phyloP scores from a whole-genome alignment of 1,140 invertebrate genomes.

The Nixonia krombeini region DNA sequence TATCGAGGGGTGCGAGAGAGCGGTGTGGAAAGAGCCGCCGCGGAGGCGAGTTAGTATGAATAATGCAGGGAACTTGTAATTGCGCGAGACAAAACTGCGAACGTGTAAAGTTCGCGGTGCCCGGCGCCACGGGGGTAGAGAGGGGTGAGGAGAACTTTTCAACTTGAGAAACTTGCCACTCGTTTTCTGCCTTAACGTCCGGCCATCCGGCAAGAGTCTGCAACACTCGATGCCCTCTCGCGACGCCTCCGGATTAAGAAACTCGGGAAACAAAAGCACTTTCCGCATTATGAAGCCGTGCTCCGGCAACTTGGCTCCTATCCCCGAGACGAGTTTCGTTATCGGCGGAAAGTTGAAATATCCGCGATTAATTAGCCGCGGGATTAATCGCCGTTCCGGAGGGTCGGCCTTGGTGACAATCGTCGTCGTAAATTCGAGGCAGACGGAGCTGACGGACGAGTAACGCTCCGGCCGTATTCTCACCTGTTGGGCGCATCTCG shows the following conservation, averaged over 20 bases:
- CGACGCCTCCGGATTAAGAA: background rate
- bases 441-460: too few relatives aligned
- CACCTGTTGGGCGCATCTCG: too few relatives aligned
- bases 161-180: constrained; percentile 57
- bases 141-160: constrained; percentile 48
- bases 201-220: constrained; percentile 25
- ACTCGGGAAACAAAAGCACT: constrained; percentile 26
- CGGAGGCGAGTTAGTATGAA: constrained; percentile 62
- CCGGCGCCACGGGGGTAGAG: too few relatives aligned
- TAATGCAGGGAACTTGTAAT: constrained; percentile 70
- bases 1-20: background rate
- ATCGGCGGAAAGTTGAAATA: too few relatives aligned
- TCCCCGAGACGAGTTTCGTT: too few relatives aligned
- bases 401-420: too few relatives aligned
- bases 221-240: constrained; percentile 7
- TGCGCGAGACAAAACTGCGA: constrained; percentile 66
- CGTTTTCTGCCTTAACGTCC: constrained; percentile 31
- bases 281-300: constrained; percentile 16
- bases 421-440: too few relatives aligned
- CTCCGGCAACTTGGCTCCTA: too few relatives aligned
- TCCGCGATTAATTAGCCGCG: too few relatives aligned
- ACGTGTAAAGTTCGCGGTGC: constrained; percentile 57
- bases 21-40: background rate
- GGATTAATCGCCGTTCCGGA: too few relatives aligned
- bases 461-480: too few relatives aligned